A percentile compares a stretch with the other conserved stretches of the same genome.
Evolutionary conservation across 2,888 invertebrate species (phyloP).

Genomic region (Slavum lentiscoides): DNA sequence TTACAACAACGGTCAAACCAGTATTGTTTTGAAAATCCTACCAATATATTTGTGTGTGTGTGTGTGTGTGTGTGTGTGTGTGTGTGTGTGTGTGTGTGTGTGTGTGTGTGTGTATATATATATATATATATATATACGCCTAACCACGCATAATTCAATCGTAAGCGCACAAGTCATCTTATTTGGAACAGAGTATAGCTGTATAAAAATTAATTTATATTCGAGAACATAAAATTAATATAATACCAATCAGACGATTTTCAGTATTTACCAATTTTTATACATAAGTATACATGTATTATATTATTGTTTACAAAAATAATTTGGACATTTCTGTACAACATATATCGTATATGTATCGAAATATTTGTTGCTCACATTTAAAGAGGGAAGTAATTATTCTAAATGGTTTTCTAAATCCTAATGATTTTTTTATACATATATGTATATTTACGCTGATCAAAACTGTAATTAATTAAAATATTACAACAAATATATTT

Average conservation of each 20-base stretch:
- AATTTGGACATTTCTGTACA: not conserved
- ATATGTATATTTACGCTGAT: not conserved
- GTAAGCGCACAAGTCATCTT: too few species aligned
- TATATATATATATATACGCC: too few species aligned
- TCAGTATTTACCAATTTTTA: constrained; percentile 5
- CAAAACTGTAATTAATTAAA: not conserved
- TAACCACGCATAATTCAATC: too few species aligned
- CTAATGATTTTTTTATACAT: too few species aligned
- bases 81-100: too few species aligned
- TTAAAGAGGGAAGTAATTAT: constrained; percentile 4
- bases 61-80: too few species aligned
- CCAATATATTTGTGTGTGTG: too few species aligned
- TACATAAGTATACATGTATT: too few species aligned
- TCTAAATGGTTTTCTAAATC: not conserved
- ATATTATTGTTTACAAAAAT: not conserved
- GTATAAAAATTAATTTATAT: not conserved
- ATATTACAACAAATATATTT: not conserved
- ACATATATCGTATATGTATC: too few species aligned
- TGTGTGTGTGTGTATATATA: too few species aligned
- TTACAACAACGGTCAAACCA: too few species aligned
- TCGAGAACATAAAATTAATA: not conserved
- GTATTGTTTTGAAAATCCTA: too few species aligned
- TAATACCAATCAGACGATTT: not conserved
- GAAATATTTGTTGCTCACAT: not conserved
- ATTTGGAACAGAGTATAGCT: not conserved